Evolutionary conservation across 1,140 invertebrate species (phyloP).

Genomic region (Ceratosolen fusciceps): DNA sequence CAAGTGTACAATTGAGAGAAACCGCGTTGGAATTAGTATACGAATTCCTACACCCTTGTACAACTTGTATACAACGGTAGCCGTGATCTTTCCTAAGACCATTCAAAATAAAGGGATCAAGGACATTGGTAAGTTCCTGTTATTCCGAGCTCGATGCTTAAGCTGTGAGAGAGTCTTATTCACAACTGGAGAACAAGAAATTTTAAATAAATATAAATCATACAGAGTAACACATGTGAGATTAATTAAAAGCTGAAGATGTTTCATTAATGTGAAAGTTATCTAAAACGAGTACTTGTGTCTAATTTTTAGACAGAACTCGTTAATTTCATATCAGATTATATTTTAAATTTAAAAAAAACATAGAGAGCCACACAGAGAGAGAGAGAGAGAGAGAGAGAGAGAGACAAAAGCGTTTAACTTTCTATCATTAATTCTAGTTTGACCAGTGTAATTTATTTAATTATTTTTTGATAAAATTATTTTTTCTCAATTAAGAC

Average conservation of each 20-base stretch:
- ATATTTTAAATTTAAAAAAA: neutral
- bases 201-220: neutral
- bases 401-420: no score
- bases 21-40: neutral
- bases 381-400: no score
- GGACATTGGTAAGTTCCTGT: conserved; percentile 33
- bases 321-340: neutral
- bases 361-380: no score
- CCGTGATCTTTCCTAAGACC: conserved; percentile 32
- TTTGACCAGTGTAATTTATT: no score
- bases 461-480: no score
- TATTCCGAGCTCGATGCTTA: neutral
- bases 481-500: no score
- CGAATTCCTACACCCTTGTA: neutral
- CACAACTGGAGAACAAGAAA: neutral
- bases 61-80: neutral
- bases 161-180: neutral
- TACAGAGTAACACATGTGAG: neutral
- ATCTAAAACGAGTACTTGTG: neutral
- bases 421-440: no score
- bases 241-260: neutral
- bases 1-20: neutral
- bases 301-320: neutral
- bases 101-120: conserved; percentile 39
- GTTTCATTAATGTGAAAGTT: neutral